Percentiles rank a stretch among this genome's conserved stretches.
These are phyloP conservation scores for Omphaloscelis lunosa DNA, from an alignment of 2,888 invertebrate genomes.

Conservation along the genomic window DNA sequence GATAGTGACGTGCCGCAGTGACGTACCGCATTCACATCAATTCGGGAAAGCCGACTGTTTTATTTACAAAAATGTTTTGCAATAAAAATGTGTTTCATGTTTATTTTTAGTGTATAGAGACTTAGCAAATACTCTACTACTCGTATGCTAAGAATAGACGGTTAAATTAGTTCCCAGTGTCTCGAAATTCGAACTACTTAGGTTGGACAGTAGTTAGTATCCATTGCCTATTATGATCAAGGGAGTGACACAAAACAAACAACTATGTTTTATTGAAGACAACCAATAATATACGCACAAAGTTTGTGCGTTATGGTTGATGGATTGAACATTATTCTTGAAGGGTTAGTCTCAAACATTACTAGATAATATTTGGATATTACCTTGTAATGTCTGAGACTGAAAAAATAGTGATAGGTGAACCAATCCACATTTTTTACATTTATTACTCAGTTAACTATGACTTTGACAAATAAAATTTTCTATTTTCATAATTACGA, in stretches of 20 bases:
- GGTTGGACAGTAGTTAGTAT: too few relatives aligned
- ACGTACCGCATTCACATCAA: constrained; percentile 51
- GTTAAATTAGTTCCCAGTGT: background rate
- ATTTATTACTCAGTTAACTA: background rate
- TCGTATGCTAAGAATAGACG: background rate
- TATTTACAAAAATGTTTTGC: constrained; percentile 5
- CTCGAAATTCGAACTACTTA: background rate
- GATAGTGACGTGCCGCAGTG: constrained; percentile 59
- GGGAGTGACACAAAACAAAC: background rate
- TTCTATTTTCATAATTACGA: background rate
- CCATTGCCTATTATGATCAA: background rate
- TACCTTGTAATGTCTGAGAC: too few relatives aligned
- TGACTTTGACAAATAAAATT: background rate
- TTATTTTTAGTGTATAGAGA: constrained; percentile 2
- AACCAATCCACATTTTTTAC: too few relatives aligned
- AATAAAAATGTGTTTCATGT: constrained; percentile 6
- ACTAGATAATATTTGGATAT: too few relatives aligned
- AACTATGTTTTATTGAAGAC: background rate
- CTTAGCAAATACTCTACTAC: background rate
- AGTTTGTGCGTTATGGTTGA: background rate
- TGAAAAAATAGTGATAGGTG: too few relatives aligned
- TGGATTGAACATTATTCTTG: background rate
- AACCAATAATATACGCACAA: too few relatives aligned
- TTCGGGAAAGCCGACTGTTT: constrained; percentile 1
- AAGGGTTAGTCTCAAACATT: too few relatives aligned